Conservation (phyloP, 30 jellyfish, hydroid and myxozoan species). For the Chironex yamaguchii region DNA sequence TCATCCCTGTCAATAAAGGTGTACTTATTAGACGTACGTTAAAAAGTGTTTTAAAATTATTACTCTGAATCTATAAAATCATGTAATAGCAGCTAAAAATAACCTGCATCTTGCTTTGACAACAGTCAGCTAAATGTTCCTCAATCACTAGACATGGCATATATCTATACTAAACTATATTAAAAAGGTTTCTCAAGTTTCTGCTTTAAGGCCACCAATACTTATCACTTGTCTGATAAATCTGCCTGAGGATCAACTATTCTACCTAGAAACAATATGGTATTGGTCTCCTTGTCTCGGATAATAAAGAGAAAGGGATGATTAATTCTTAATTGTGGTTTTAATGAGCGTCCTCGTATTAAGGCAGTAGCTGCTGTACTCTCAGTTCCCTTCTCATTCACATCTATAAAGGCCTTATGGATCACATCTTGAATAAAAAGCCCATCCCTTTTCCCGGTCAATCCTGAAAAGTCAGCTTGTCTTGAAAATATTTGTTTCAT, state of each 20-base stretch:
- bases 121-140: no score
- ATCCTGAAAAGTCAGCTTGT: neutral
- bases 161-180: no score
- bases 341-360: neutral
- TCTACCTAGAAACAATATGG: neutral
- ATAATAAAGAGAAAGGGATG: neutral
- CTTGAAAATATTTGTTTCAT: neutral
- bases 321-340: neutral
- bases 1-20: no score
- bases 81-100: no score
- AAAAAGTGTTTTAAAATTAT: no score
- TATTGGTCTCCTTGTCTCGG: neutral
- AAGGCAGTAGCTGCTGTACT: neutral
- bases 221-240: no score
- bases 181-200: no score
- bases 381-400: neutral
- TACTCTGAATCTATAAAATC: no score
- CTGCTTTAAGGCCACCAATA: no score
- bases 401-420: neutral
- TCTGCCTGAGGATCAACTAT: neutral
- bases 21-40: no score
- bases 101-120: no score
- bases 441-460: neutral
- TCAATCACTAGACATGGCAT: no score
- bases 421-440: neutral